phyloP scores from a whole-genome alignment of 2,113 vertebrate genomes.

The Perca fluviatilis region DNA sequence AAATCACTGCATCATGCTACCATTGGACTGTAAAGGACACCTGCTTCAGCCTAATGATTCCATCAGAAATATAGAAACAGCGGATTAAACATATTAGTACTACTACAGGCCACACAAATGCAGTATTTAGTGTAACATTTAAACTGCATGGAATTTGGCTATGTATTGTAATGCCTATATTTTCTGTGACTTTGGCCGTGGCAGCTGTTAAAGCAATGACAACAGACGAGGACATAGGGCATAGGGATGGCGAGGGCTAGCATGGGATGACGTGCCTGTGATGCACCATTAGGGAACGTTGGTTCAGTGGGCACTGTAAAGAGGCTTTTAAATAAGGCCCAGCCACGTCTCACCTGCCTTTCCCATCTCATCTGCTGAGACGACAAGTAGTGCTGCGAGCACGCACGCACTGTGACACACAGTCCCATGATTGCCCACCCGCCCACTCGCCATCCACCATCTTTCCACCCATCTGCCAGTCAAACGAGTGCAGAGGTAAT shows the following conservation, averaged over 20 bases:
- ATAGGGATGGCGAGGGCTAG: conserved; percentile 21
- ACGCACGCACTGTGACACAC: conserved; percentile 60
- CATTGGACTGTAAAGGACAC: conserved; percentile 64
- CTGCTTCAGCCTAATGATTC: conserved; percentile 48
- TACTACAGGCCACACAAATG: conserved; percentile 23
- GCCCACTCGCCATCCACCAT: conserved; percentile 57
- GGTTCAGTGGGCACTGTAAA: conserved; percentile 74
- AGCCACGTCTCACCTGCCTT: conserved; percentile 67
- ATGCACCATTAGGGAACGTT: conserved; percentile 79
- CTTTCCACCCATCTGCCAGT: conserved; percentile 77
- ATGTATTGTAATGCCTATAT: conserved; percentile 1
- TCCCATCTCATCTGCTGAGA: conserved; percentile 67
- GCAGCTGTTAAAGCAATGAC: conserved; percentile 48
- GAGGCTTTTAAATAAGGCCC: conserved; percentile 74
- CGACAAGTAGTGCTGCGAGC: conserved; percentile 60
- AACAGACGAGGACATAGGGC: conserved; percentile 57
- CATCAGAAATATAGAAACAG: conserved; percentile 36
- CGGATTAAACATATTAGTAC: conserved; percentile 54
- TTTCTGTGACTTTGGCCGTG: conserved; percentile 29
- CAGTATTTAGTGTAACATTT: conserved; percentile 17
- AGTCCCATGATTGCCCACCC: conserved; percentile 71
- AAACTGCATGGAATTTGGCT: conserved; percentile 20
- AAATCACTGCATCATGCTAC: conserved; percentile 56
- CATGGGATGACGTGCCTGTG: conserved; percentile 48
- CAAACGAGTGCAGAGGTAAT: conserved; percentile 80